Evolutionary conservation across 1,140 invertebrate genomes (phyloP).

Genomic region (Hestina assimilis): DNA sequence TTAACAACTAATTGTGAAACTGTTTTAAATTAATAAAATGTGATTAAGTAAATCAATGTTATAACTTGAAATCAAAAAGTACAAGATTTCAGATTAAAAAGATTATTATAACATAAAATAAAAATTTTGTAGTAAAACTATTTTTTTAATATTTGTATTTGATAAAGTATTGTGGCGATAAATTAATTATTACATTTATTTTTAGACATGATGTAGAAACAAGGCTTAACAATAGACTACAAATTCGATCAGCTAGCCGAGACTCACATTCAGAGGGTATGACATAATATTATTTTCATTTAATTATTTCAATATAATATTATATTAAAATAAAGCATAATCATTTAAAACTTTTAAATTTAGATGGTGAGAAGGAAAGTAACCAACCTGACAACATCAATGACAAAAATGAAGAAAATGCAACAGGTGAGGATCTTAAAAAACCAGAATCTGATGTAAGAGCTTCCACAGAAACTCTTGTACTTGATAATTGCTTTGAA

Average conservation of each 20-base stretch:
- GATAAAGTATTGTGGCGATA: too few relatives aligned
- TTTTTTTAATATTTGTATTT: too few relatives aligned
- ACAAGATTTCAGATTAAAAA: too few relatives aligned
- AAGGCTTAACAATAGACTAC: slow-evolving; percentile 51
- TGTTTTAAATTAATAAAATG: too few relatives aligned
- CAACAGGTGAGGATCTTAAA: slow-evolving; percentile 53
- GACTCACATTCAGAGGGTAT: slow-evolving; percentile 44
- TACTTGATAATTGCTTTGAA: slow-evolving; percentile 55
- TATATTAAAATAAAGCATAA: neutral
- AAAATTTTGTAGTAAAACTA: too few relatives aligned
- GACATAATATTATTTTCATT: neutral
- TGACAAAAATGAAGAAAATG: slow-evolving; percentile 33
- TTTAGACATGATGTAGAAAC: slow-evolving; percentile 49
- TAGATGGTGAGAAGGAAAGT: slow-evolving; percentile 37
- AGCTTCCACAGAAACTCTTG: slow-evolving; percentile 60
- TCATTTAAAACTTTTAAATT: too few relatives aligned
- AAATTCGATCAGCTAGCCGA: slow-evolving; percentile 37
- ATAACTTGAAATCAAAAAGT: too few relatives aligned
- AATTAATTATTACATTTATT: too few relatives aligned
- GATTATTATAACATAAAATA: too few relatives aligned
- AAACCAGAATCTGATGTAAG: slow-evolving; percentile 45
- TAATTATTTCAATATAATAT: neutral
- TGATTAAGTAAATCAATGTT: too few relatives aligned
- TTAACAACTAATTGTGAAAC: too few relatives aligned
- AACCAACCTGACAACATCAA: slow-evolving; percentile 35